Percentiles rank a stretch among this genome's conserved stretches.
phyloP scores from a whole-genome alignment of 2,113 vertebrate genomes.

The Ammodytes dubius region DNA sequence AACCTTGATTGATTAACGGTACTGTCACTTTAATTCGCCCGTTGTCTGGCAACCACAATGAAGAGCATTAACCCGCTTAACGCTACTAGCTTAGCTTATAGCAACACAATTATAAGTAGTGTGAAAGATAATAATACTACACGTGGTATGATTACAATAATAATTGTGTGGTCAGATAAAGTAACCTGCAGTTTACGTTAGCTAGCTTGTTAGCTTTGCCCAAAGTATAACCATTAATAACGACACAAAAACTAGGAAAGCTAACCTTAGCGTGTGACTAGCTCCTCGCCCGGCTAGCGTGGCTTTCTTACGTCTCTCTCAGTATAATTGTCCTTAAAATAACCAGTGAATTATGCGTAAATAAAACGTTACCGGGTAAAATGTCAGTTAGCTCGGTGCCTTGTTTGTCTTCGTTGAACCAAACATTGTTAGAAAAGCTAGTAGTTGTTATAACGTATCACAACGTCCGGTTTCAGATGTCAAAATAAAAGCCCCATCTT shows the following conservation, averaged over 20 bases:
- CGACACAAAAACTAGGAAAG: background rate
- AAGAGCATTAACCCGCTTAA: constrained; percentile 8
- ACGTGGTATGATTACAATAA: accelerated
- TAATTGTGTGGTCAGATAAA: background rate
- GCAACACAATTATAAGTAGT: too few relatives aligned
- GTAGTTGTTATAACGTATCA: accelerated
- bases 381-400: constrained; percentile 11
- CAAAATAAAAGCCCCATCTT: constrained; percentile 48
- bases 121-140: background rate
- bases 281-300: background rate
- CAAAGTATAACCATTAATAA: background rate
- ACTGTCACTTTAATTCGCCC: constrained; percentile 59
- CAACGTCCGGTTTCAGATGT: constrained; percentile 34
- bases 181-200: background rate
- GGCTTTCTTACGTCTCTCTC: accelerated
- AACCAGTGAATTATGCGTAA: constrained; percentile 2
- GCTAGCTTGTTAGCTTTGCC: constrained; percentile 26
- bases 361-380: background rate
- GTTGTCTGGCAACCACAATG: constrained; percentile 71
- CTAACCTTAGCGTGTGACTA: background rate
- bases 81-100: background rate
- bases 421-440: too few relatives aligned
- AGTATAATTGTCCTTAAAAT: background rate
- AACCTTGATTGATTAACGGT: background rate
- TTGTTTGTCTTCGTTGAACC: background rate